phyloP scores from a whole-genome alignment of 1,140 invertebrate species.

The Trichomalopsis sarcophagae region DNA sequence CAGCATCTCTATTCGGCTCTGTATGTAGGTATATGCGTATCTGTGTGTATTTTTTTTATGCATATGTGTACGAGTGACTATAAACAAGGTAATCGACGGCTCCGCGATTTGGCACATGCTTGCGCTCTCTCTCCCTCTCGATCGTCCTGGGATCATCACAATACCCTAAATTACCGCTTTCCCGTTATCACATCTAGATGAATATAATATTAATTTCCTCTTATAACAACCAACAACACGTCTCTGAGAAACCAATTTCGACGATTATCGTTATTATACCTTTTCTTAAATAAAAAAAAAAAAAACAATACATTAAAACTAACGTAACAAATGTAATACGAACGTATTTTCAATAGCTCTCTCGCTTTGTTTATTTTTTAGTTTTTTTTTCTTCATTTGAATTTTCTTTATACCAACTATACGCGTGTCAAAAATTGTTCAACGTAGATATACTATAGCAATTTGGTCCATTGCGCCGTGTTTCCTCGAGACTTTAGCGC shows the following conservation, averaged over 20 bases:
- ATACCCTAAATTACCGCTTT: conserved; percentile 55
- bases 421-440: conserved; percentile 30
- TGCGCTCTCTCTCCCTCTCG: conserved; percentile 52
- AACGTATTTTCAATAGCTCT: conserved; percentile 37
- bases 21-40: not conserved
- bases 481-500: conserved; percentile 45
- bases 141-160: conserved; percentile 53
- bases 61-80: conserved; percentile 29
- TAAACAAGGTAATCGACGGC: conserved; percentile 52
- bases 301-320: conserved; percentile 45
- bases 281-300: conserved; percentile 32
- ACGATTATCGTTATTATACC: conserved; percentile 24
- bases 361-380: not conserved
- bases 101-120: conserved; percentile 63
- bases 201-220: conserved; percentile 45
- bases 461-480: conserved; percentile 51
- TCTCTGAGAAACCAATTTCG: conserved; percentile 45
- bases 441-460: conserved; percentile 37
- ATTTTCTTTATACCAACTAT: conserved; percentile 22
- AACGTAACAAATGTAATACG: conserved; percentile 45
- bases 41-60: conserved; percentile 14
- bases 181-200: conserved; percentile 50
- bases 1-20: not conserved
- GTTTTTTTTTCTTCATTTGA: not conserved
- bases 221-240: conserved; percentile 49